phyloP scores from a whole-genome alignment of 23 tunicate genomes.

The Corella eumyota region DNA sequence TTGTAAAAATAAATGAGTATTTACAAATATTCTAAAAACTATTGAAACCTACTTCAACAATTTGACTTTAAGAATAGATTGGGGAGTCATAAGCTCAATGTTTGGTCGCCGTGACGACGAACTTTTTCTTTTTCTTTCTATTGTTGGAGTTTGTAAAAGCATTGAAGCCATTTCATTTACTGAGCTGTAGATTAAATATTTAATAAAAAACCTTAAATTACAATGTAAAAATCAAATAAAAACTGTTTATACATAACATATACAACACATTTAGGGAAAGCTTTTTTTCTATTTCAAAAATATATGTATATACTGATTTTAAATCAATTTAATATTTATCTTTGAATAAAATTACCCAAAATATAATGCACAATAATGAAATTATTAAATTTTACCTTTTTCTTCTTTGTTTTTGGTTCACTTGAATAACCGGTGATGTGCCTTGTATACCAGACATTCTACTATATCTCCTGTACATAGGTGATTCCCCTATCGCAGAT shows the following conservation, averaged over 20 bases:
- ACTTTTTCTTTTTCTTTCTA: conserved; percentile 16
- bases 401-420: conserved; percentile 1
- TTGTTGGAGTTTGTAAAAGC: conserved; percentile 69
- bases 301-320: too few species aligned
- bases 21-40: too few species aligned
- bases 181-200: conserved; percentile 11
- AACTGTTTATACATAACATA: background rate
- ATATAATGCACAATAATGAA: too few species aligned
- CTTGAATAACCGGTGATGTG: conserved; percentile 2
- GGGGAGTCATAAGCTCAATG: conserved; percentile 45
- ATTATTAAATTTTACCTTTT: background rate
- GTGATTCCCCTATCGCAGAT: conserved; percentile 2
- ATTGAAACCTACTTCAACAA: conserved; percentile 11
- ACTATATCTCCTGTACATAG: background rate
- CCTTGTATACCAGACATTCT: conserved; percentile 1
- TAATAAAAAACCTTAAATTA: conserved; percentile 3
- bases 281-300: too few species aligned
- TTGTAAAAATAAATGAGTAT: too few species aligned
- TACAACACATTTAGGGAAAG: too few species aligned
- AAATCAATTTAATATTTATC: too few species aligned
- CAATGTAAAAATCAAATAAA: background rate
- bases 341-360: too few species aligned
- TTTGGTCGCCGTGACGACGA: background rate
- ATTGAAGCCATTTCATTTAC: conserved; percentile 21
- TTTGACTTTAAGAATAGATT: conserved; percentile 60